Evolutionary conservation across 2,797 vertebrate genomes (phyloP).

Genomic region (Anniella stebbinsi): DNA sequence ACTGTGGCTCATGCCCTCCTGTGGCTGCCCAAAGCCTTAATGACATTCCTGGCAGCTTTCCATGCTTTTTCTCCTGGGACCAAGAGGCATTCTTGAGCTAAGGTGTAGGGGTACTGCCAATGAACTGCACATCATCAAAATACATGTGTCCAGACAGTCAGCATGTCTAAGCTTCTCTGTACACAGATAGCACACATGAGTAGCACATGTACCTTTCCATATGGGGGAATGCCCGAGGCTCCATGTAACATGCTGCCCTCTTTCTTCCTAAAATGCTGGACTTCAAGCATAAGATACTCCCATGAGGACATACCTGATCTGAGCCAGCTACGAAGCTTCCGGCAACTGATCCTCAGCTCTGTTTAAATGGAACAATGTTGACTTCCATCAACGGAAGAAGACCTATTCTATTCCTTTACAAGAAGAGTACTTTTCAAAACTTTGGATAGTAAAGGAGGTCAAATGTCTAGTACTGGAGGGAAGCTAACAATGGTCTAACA

Average conservation of each 20-base stretch:
- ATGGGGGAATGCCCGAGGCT: neutral
- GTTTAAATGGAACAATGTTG: neutral
- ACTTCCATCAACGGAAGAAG: too few relatives aligned
- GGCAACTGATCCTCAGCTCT: neutral
- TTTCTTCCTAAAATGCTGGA: neutral
- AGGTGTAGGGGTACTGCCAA: too few relatives aligned
- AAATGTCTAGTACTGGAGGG: fast-evolving
- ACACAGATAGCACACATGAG: too few relatives aligned
- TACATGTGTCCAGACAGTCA: too few relatives aligned
- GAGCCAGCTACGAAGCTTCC: neutral
- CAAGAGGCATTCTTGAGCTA: too few relatives aligned
- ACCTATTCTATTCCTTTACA: neutral
- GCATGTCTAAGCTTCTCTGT: too few relatives aligned
- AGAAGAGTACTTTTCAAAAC: neutral
- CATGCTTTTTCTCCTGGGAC: too few relatives aligned
- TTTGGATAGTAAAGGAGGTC: neutral
- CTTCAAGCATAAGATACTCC: neutral
- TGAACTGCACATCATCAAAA: too few relatives aligned
- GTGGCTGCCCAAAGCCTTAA: too few relatives aligned
- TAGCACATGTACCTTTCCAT: neutral
- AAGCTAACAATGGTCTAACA: neutral
- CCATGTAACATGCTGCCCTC: neutral
- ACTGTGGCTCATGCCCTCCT: too few relatives aligned
- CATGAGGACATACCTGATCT: neutral
- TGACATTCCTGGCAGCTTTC: too few relatives aligned